These are phyloP conservation scores for Siniperca knerii DNA, from an alignment of 2,113 vertebrate species.

Conservation along the genomic window DNA sequence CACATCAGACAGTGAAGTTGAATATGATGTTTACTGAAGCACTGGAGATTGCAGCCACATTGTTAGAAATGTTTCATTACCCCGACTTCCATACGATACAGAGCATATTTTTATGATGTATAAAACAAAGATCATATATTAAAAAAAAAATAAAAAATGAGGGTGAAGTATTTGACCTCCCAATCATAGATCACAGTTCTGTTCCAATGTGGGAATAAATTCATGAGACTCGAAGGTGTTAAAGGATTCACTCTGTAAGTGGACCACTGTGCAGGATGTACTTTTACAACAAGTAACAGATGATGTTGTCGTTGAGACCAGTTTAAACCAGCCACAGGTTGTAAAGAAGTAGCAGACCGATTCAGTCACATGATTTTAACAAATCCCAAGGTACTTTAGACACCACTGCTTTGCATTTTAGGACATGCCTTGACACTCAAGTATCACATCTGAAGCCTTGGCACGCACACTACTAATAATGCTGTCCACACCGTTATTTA, in stretches of 20 bases:
- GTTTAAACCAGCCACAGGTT: conserved; percentile 16
- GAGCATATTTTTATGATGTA: too few relatives aligned
- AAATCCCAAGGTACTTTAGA: neutral
- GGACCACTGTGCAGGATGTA: conserved; percentile 22
- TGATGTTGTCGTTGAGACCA: conserved; percentile 29
- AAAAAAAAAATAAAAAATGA: too few relatives aligned
- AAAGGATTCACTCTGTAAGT: neutral
- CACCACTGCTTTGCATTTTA: neutral
- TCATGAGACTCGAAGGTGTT: neutral
- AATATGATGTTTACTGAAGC: neutral
- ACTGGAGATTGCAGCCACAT: neutral
- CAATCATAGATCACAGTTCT: neutral
- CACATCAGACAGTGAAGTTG: neutral
- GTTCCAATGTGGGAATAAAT: too few relatives aligned
- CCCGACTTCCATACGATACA: too few relatives aligned
- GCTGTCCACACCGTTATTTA: neutral
- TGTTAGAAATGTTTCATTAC: too few relatives aligned
- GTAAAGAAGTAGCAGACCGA: neutral
- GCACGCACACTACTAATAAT: neutral
- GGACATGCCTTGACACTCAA: neutral
- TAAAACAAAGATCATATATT: neutral
- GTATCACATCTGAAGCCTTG: conserved; percentile 4
- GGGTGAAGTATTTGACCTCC: neutral
- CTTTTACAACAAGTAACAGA: conserved; percentile 19
- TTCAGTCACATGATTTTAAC: neutral